These are phyloP conservation scores for Cyclina sinensis DNA, from an alignment of 1,140 invertebrate genomes.

Conservation along the genomic window DNA sequence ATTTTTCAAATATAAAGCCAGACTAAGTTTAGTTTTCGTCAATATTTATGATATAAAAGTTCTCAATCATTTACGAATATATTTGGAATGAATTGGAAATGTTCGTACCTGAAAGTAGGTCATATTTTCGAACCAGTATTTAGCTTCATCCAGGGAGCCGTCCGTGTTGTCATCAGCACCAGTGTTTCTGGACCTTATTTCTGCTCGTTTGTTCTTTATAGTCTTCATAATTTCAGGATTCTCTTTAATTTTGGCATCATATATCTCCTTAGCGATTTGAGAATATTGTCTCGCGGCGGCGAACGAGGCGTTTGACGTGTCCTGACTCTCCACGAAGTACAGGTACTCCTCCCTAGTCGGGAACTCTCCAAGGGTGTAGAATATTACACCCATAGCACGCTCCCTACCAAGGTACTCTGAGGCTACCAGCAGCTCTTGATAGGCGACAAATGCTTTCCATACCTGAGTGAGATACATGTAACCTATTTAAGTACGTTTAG, in stretches of 20 bases:
- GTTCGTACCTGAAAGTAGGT: slow-evolving; percentile 68
- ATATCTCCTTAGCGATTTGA: slow-evolving; percentile 67
- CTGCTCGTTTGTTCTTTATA: slow-evolving; percentile 44
- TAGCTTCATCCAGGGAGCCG: slow-evolving; percentile 67
- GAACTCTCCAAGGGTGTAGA: slow-evolving; percentile 73
- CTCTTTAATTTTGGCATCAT: slow-evolving; percentile 59
- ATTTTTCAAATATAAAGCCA: no score
- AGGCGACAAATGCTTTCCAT: slow-evolving; percentile 76
- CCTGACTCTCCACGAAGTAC: slow-evolving; percentile 75
- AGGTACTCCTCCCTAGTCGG: slow-evolving; percentile 72
- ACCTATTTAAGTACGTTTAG: no score
- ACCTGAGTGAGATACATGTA: slow-evolving; percentile 45
- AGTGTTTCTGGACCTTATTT: slow-evolving; percentile 62
- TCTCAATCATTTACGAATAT: no score
- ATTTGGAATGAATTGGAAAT: no score
- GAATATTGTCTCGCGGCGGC: slow-evolving; percentile 76
- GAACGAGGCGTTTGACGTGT: slow-evolving; percentile 72
- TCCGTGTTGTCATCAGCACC: slow-evolving; percentile 49
- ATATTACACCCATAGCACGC: slow-evolving; percentile 74
- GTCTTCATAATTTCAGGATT: slow-evolving; percentile 62
- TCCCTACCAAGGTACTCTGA: slow-evolving; percentile 76
- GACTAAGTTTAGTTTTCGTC: no score
- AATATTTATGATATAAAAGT: no score
- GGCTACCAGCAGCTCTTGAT: slow-evolving; percentile 73
- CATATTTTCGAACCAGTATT: slow-evolving; percentile 75